Conservation (phyloP, 1,140 invertebrate genomes). For the Maniola jurtina region DNA sequence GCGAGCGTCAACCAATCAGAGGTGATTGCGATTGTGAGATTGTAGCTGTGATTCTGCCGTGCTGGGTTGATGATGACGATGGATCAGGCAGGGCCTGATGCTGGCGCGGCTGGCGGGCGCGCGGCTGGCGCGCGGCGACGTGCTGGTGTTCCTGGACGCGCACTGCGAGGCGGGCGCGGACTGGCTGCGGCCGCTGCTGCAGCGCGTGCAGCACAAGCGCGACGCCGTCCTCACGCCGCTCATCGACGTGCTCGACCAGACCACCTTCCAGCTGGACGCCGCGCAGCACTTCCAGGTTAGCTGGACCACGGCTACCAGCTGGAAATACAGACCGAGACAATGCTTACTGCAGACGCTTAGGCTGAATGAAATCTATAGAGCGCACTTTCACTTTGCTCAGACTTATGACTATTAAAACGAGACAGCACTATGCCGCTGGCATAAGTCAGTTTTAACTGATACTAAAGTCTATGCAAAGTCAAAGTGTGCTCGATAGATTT, state of each 20-base stretch:
- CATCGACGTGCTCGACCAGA: slow-evolving; percentile 95
- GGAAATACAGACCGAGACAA: too few relatives aligned
- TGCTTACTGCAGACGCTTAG: too few relatives aligned
- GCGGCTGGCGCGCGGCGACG: slow-evolving; percentile 86
- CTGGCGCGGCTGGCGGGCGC: slow-evolving; percentile 91
- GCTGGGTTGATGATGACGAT: not conserved
- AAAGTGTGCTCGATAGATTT: too few relatives aligned
- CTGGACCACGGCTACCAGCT: not conserved
- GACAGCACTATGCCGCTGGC: too few relatives aligned
- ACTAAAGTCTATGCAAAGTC: too few relatives aligned
- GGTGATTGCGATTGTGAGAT: too few relatives aligned
- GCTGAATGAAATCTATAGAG: too few relatives aligned
- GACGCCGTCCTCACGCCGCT: slow-evolving; percentile 92
- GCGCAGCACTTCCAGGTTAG: slow-evolving; percentile 80
- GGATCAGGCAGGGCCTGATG: slow-evolving; percentile 87
- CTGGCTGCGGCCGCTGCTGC: slow-evolving; percentile 93
- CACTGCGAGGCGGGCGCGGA: slow-evolving; percentile 93
- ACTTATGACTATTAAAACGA: too few relatives aligned
- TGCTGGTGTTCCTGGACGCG: slow-evolving; percentile 96
- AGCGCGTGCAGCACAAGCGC: slow-evolving; percentile 88
- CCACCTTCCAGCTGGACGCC: slow-evolving; percentile 88
- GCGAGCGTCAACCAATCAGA: too few relatives aligned
- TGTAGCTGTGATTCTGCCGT: too few relatives aligned
- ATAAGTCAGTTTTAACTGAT: too few relatives aligned
- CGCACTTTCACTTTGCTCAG: too few relatives aligned